Conservation (phyloP, 2,797 vertebrate genomes). For the Mus minutoides region DNA sequence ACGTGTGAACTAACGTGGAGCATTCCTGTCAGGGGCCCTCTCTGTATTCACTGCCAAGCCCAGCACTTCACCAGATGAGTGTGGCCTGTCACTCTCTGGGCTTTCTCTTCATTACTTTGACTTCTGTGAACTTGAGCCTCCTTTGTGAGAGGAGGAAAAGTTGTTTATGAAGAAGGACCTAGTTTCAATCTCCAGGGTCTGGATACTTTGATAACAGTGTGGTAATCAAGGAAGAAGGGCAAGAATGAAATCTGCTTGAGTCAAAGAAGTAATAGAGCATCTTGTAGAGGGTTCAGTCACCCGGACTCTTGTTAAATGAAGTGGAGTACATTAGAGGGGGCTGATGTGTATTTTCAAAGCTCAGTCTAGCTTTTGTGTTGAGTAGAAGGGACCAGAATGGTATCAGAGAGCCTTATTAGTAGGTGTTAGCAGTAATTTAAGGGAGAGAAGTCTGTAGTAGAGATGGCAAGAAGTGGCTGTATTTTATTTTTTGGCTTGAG, state of each 20-base stretch:
- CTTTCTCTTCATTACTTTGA: slow-evolving; percentile 12
- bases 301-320: not conserved
- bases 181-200: not conserved
- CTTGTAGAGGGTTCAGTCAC: not conserved
- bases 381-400: not conserved
- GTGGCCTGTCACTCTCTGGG: not conserved
- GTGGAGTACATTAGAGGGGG: not conserved
- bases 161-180: not conserved
- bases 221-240: not conserved
- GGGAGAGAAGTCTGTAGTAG: not conserved
- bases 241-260: not conserved
- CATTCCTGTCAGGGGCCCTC: not conserved
- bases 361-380: not conserved
- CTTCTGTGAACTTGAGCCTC: not conserved
- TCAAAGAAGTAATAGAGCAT: not conserved
- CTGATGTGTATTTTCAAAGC: not conserved
- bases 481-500: not conserved
- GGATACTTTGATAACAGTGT: slow-evolving; percentile 10
- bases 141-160: not conserved
- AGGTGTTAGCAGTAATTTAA: not conserved
- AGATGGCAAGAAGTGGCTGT: not conserved
- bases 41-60: not conserved
- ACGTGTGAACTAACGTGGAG: not conserved
- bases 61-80: not conserved
- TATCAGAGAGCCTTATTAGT: not conserved